A percentile compares a stretch with the other conserved stretches of the same genome.
Evolutionary conservation across 2,113 vertebrate species (phyloP).

Genomic region (Odontesthes bonariensis): DNA sequence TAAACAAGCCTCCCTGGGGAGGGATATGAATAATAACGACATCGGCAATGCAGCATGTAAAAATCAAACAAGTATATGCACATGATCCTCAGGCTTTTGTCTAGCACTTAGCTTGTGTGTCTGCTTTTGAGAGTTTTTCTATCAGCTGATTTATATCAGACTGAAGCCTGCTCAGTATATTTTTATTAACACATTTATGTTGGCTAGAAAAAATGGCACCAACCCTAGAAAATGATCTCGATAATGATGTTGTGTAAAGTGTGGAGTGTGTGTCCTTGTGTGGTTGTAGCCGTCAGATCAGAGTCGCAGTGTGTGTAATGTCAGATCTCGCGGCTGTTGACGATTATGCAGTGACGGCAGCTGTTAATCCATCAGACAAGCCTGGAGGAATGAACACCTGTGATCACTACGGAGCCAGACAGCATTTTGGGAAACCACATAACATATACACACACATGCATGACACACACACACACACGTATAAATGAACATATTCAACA

Average conservation of each 20-base stretch:
- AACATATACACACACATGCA: constrained; percentile 11
- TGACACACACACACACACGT: neutral
- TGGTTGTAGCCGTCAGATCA: constrained; percentile 60
- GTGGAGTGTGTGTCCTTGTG: constrained; percentile 1
- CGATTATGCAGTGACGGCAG: constrained; percentile 55
- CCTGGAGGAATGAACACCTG: constrained; percentile 75
- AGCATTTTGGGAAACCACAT: constrained; percentile 29
- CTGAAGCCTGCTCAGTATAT: neutral
- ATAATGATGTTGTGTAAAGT: constrained; percentile 2
- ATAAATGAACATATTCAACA: neutral
- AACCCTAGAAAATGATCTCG: neutral
- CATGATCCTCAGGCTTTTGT: constrained; percentile 46
- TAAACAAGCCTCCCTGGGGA: constrained; percentile 69
- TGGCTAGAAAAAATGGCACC: constrained; percentile 19
- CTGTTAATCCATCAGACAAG: constrained; percentile 71
- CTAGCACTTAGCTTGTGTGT: constrained; percentile 16
- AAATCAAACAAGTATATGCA: constrained; percentile 64
- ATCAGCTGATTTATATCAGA: neutral
- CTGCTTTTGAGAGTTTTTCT: constrained; percentile 27
- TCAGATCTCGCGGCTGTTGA: constrained; percentile 41
- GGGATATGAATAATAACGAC: constrained; percentile 74
- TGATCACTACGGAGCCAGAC: constrained; percentile 65
- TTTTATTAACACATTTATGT: constrained; percentile 5
- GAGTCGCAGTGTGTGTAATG: constrained; percentile 53
- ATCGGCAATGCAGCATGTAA: constrained; percentile 54